A percentile compares a stretch with the other conserved stretches of the same genome.
phyloP scores from a whole-genome alignment of 2,797 vertebrate species.

The Sebastes vulpes region DNA sequence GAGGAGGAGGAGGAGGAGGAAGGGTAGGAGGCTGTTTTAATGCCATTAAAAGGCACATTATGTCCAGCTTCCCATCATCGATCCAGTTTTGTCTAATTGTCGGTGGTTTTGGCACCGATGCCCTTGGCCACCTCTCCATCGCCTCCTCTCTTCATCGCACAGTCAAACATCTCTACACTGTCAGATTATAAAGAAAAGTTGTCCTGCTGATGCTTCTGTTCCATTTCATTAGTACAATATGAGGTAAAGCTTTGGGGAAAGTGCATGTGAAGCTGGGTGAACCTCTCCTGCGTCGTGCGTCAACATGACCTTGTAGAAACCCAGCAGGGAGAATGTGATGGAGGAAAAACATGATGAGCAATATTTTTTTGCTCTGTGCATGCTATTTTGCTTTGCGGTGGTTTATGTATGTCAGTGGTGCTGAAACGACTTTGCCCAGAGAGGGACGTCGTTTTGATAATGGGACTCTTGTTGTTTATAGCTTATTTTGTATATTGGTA shows the following conservation, averaged over 20 bases:
- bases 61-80: not conserved
- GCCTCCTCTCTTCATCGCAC: not conserved
- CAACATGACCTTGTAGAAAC: conserved; percentile 85
- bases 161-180: not conserved
- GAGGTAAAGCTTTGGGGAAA: fast-evolving
- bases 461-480: not conserved
- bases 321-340: conserved; percentile 54
- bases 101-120: conserved; percentile 15
- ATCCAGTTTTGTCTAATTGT: not conserved
- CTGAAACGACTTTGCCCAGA: not conserved
- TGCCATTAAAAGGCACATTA: not conserved
- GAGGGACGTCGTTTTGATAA: not conserved
- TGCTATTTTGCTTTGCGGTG: conserved; percentile 19
- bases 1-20: not conserved
- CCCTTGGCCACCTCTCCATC: conserved; percentile 34
- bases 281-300: conserved; percentile 64
- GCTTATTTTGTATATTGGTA: too few relatives aligned
- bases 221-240: not conserved
- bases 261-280: not conserved
- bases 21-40: not conserved
- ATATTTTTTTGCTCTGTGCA: not conserved
- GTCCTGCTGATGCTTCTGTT: not conserved
- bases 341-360: conserved; percentile 47
- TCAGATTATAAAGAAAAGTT: conserved; percentile 3
- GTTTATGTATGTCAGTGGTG: not conserved